phyloP scores from a whole-genome alignment of 2,113 vertebrate genomes.

The Gallinago undulata region DNA sequence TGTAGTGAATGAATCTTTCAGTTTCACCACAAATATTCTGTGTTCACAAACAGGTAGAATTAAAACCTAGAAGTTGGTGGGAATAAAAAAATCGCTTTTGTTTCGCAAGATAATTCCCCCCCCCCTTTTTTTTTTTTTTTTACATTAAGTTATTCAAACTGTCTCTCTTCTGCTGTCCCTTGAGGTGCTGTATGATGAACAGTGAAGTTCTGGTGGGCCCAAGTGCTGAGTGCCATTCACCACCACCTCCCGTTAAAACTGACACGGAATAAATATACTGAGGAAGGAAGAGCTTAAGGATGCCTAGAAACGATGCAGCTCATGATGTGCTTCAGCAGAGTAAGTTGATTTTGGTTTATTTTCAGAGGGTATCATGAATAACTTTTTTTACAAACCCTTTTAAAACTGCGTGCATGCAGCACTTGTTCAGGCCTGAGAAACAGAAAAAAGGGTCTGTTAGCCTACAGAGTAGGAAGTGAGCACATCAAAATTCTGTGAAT shows the following conservation, averaged over 20 bases:
- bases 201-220: not conserved
- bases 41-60: not conserved
- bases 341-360: not conserved
- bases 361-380: not conserved
- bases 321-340: not conserved
- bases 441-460: not conserved
- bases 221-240: not conserved
- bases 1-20: not conserved
- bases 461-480: not conserved
- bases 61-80: not conserved
- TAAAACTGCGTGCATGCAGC: not conserved
- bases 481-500: not conserved
- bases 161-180: not conserved
- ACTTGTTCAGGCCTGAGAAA: not conserved
- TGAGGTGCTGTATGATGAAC: not conserved
- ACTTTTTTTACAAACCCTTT: not conserved
- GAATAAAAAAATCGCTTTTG: not conserved
- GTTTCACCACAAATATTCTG: not conserved
- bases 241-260: not conserved
- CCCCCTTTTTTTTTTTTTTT: fast-evolving
- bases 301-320: not conserved
- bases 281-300: not conserved
- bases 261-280: not conserved
- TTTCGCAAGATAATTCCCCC: fast-evolving
- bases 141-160: not conserved